Evolutionary conservation across 2,113 vertebrate species (phyloP).

Genomic region (Podarcis muralis): DNA sequence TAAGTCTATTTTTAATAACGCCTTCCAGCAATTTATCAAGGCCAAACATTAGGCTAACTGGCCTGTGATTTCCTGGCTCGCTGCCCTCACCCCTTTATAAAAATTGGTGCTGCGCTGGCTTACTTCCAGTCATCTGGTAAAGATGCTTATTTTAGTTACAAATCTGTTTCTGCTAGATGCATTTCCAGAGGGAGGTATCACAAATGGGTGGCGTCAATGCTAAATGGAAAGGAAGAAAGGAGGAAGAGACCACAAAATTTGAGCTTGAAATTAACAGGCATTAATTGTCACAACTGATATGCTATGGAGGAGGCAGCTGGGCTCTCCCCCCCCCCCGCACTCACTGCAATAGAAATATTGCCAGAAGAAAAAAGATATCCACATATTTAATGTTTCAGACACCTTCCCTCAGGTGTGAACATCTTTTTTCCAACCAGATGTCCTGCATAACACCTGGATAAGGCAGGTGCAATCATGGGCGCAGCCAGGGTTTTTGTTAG

Average conservation of each 20-base stretch:
- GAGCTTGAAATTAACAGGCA: background rate
- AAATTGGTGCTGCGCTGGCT: background rate
- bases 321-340: no score
- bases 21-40: background rate
- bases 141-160: background rate
- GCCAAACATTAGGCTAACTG: background rate
- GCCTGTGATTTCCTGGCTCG: background rate
- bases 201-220: background rate
- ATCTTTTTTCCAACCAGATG: background rate
- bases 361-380: background rate
- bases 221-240: background rate
- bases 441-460: background rate
- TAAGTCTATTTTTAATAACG: background rate
- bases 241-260: background rate
- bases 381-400: background rate
- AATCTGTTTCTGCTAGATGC: background rate
- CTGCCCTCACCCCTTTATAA: background rate
- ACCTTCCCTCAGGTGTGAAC: no score
- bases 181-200: background rate
- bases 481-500: no score
- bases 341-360: background rate
- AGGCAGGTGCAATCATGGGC: no score
- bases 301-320: background rate
- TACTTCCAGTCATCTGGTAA: background rate
- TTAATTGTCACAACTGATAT: background rate